A percentile compares a stretch with the other conserved stretches of the same genome.
Evolutionary conservation across 2,113 vertebrate genomes (phyloP).

Genomic region (Leucoraja erinaceus): DNA sequence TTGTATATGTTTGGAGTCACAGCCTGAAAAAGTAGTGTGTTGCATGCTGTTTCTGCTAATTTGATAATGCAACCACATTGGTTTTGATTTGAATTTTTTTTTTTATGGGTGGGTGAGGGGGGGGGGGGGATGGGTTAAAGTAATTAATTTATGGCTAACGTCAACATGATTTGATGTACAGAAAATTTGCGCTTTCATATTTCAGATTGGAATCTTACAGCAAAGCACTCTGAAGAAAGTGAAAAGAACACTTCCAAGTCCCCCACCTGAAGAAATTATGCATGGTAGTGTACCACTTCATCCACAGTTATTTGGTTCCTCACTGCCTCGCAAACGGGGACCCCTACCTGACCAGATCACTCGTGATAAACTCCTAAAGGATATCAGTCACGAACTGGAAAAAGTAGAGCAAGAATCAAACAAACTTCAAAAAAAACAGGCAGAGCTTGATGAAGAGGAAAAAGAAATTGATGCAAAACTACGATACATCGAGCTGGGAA

Average conservation of each 20-base stretch:
- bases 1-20: background rate
- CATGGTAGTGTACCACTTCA: conserved; percentile 68
- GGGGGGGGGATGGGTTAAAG: background rate
- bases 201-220: conserved; percentile 81
- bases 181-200: conserved; percentile 39
- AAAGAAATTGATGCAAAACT: conserved; percentile 97
- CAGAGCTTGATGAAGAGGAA: conserved; percentile 93
- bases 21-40: background rate
- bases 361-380: conserved; percentile 84
- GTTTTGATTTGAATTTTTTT: background rate
- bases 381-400: conserved; percentile 88
- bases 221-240: conserved; percentile 89
- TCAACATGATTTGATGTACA: background rate
- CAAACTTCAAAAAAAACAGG: conserved; percentile 94
- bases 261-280: conserved; percentile 78
- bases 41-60: background rate
- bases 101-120: background rate
- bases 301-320: conserved; percentile 81
- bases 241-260: conserved; percentile 94
- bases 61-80: background rate
- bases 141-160: background rate
- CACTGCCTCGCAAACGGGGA: conserved; percentile 69
- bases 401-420: conserved; percentile 93
- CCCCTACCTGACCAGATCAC: conserved; percentile 69
- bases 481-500: conserved; percentile 89